A percentile compares a stretch with the other conserved stretches of the same genome.
Evolutionary conservation across 2,797 vertebrate species (phyloP).

Genomic region (Sciaenops ocellatus): DNA sequence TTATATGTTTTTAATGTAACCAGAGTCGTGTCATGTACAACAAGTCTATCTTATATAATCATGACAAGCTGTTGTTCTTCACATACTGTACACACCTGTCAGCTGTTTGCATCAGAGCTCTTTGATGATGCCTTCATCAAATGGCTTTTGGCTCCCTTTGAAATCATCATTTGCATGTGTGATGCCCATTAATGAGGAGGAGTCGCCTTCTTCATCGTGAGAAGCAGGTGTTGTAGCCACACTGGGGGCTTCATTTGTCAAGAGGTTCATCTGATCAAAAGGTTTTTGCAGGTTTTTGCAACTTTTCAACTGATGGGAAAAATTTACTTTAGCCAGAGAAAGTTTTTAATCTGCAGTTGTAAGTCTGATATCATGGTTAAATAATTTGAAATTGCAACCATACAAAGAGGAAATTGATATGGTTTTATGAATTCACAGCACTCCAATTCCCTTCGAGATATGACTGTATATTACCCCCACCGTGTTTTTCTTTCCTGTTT

Average conservation of each 20-base stretch:
- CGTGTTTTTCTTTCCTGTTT: no score
- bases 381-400: neutral
- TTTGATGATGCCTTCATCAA: conserved; percentile 44
- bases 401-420: neutral
- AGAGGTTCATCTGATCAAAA: conserved; percentile 8
- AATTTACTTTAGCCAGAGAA: neutral
- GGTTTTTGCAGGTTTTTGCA: neutral
- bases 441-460: no score
- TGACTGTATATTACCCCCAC: no score
- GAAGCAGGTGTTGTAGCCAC: conserved; percentile 42
- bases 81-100: conserved; percentile 19
- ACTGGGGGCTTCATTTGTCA: conserved; percentile 5
- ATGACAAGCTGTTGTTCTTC: neutral
- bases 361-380: neutral
- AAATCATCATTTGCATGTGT: conserved; percentile 34
- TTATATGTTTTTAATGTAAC: neutral
- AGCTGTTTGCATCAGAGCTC: conserved; percentile 10
- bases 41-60: neutral
- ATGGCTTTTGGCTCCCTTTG: conserved; percentile 15
- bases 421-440: neutral
- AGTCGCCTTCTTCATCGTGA: conserved; percentile 11
- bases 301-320: neutral
- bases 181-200: conserved; percentile 24
- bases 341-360: neutral
- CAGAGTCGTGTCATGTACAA: conserved; percentile 1